Percentiles rank a stretch among this genome's conserved stretches.
Conservation (phyloP, 2,888 invertebrate genomes). For the Philereme transversata region DNA sequence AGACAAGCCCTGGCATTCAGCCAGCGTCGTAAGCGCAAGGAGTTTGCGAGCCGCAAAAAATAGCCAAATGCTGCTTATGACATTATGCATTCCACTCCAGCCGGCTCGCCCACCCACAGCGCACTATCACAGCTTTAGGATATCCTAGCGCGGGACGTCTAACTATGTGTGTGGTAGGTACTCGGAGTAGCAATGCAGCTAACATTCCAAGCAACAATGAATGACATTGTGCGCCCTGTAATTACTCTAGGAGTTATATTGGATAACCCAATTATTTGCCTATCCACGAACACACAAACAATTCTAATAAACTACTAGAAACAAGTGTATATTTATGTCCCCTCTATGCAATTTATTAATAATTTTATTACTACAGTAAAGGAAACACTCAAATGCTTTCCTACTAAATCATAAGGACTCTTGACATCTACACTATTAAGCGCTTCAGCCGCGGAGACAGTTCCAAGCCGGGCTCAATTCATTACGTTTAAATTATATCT, state of each 20-base stretch:
- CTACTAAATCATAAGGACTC: conserved; percentile 14
- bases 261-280: too few relatives aligned
- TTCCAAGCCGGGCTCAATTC: conserved; percentile 22
- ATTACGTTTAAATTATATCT: conserved; percentile 27
- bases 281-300: too few relatives aligned
- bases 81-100: conserved; percentile 16
- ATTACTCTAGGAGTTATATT: too few relatives aligned
- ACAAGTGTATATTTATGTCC: too few relatives aligned
- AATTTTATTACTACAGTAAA: neutral
- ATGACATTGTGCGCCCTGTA: too few relatives aligned
- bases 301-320: too few relatives aligned
- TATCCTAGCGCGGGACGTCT: too few relatives aligned
- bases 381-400: conserved; percentile 4
- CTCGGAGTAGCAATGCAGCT: too few relatives aligned
- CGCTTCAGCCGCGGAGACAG: conserved; percentile 21
- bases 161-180: too few relatives aligned
- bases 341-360: too few relatives aligned
- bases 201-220: too few relatives aligned
- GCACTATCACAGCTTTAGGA: neutral
- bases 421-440: conserved; percentile 15
- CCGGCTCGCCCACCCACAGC: conserved; percentile 4
- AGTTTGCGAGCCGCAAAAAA: conserved; percentile 14
- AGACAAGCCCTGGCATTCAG: conserved; percentile 7
- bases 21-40: conserved; percentile 7
- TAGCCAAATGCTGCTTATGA: conserved; percentile 10